These are phyloP conservation scores for Bombus affinis DNA, from an alignment of 1,140 invertebrate species.

Conservation along the genomic window DNA sequence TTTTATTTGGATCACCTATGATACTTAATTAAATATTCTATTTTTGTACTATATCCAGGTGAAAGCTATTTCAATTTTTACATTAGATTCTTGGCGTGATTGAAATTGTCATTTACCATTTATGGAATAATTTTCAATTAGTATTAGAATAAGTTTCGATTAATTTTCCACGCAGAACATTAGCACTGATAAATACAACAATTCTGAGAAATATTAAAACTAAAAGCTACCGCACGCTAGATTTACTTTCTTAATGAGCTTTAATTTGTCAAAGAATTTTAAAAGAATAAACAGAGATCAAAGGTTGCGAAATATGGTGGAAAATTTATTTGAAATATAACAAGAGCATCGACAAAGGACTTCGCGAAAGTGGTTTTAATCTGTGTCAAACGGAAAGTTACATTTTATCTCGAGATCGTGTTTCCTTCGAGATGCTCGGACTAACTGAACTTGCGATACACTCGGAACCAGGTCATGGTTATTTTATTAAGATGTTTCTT, in stretches of 20 bases:
- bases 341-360: constrained; percentile 17
- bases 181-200: background rate
- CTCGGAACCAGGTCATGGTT: constrained; percentile 10
- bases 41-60: background rate
- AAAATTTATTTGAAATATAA: background rate
- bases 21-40: background rate
- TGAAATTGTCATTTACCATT: background rate
- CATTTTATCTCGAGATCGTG: constrained; percentile 38
- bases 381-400: constrained; percentile 18
- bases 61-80: background rate
- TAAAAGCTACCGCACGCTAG: no score
- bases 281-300: background rate
- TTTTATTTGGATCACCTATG: background rate
- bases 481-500: background rate
- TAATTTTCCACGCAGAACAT: no score
- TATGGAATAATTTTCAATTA: background rate
- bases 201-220: background rate
- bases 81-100: background rate
- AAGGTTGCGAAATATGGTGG: background rate
- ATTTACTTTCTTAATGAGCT: background rate
- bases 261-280: background rate
- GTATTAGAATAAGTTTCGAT: no score
- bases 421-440: constrained; percentile 21
- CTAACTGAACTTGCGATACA: background rate
- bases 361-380: constrained; percentile 4